Evolutionary conservation across 2,888 invertebrate genomes (phyloP).

Genomic region (Spilosoma lubricipeda): DNA sequence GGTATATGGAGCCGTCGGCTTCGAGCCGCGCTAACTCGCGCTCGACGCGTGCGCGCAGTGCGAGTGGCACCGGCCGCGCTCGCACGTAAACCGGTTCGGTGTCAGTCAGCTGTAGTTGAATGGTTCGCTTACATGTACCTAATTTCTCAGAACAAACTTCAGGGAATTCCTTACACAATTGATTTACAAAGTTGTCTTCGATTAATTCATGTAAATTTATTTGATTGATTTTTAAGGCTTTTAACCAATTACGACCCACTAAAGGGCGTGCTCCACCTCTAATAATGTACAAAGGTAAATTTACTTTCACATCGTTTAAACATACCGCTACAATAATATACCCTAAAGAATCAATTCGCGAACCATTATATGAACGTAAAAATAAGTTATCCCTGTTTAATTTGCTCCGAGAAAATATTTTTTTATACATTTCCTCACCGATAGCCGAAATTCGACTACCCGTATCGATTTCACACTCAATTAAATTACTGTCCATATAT

Average conservation of each 20-base stretch:
- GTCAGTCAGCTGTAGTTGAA: not conserved
- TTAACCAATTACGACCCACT: too few relatives aligned
- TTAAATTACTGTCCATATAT: not conserved
- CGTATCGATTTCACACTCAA: constrained; percentile 5
- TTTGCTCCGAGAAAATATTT: constrained; percentile 10
- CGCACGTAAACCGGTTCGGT: not conserved
- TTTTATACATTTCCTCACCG: not conserved
- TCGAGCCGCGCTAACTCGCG: not conserved
- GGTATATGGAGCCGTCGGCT: not conserved
- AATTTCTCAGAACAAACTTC: not conserved
- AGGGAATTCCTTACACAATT: not conserved
- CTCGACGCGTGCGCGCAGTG: not conserved
- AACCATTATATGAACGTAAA: not conserved
- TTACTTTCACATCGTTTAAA: too few relatives aligned
- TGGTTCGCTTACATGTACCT: not conserved
- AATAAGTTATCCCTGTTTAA: not conserved
- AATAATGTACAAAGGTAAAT: too few relatives aligned
- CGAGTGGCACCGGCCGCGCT: not conserved
- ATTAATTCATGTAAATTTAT: not conserved
- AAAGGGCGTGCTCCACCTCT: too few relatives aligned
- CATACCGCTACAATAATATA: too few relatives aligned
- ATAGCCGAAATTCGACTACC: not conserved
- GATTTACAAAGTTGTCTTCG: not conserved
- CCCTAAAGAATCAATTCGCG: not conserved
- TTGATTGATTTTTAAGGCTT: not conserved